Conservation (phyloP, 2,888 invertebrate species). For the Cephus sareptanus region DNA sequence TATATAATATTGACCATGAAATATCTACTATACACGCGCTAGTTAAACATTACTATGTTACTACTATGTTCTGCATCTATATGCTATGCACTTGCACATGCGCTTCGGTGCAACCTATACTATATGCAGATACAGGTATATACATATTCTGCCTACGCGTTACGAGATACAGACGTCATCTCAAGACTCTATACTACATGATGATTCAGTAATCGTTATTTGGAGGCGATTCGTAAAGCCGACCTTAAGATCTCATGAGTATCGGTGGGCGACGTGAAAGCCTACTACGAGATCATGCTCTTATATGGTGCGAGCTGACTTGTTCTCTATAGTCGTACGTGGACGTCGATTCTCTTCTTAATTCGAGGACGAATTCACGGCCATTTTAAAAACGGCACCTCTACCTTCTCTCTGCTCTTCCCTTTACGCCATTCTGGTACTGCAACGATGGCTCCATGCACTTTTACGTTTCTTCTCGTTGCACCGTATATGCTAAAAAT, state of each 20-base stretch:
- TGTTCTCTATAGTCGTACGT: slow-evolving; percentile 24
- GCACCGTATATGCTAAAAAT: background rate
- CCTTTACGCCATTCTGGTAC: background rate
- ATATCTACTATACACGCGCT: background rate
- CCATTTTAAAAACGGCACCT: background rate
- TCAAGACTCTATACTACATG: background rate
- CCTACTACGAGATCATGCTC: slow-evolving; percentile 50
- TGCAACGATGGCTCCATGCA: background rate
- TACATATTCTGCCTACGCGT: background rate
- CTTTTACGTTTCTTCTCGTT: background rate
- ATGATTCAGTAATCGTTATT: slow-evolving; percentile 15
- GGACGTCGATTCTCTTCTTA: slow-evolving; percentile 31
- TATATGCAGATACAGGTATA: background rate
- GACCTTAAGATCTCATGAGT: slow-evolving; percentile 22
- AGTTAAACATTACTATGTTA: background rate
- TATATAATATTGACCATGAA: background rate
- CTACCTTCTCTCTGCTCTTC: background rate
- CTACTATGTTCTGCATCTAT: background rate
- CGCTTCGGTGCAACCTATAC: background rate
- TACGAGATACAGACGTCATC: background rate
- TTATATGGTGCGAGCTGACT: slow-evolving; percentile 52
- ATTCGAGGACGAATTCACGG: slow-evolving; percentile 47
- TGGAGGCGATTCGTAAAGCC: slow-evolving; percentile 23
- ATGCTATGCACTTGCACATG: background rate
- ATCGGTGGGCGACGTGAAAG: slow-evolving; percentile 48